Percentiles rank a stretch among this genome's conserved stretches.
Evolutionary conservation across 2,888 invertebrate genomes (phyloP).

Genomic region (Sarcophaga variegata): DNA sequence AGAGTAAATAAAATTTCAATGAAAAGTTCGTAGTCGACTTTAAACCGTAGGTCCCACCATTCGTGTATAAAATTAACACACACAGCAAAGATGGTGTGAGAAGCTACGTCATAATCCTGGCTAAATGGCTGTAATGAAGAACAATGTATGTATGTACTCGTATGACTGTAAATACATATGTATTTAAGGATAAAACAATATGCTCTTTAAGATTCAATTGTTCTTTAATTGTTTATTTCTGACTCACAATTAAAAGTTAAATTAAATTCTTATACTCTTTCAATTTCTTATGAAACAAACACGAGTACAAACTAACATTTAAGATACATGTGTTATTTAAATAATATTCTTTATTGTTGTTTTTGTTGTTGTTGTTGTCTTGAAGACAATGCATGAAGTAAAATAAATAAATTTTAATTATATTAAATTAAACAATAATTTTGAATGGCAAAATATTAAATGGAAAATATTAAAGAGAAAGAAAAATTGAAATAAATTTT

Average conservation of each 20-base stretch:
- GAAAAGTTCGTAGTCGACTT: no score
- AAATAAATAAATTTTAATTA: conserved; percentile 21
- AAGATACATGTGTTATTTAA: neutral
- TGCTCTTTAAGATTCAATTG: conserved; percentile 7
- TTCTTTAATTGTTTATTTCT: conserved; percentile 18
- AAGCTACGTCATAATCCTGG: no score
- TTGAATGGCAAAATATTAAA: neutral
- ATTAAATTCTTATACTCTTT: neutral
- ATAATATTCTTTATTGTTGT: neutral
- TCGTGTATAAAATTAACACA: no score
- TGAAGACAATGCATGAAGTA: neutral
- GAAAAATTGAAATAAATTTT: neutral
- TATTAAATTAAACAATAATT: conserved; percentile 39
- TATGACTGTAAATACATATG: neutral
- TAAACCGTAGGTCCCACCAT: no score
- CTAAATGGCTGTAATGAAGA: neutral
- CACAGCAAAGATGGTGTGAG: no score
- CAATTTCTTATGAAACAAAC: neutral
- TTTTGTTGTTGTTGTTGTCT: neutral
- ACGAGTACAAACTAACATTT: no score
- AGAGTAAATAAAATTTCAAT: no score
- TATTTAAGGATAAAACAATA: neutral
- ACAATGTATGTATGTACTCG: neutral
- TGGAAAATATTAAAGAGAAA: neutral
- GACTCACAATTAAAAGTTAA: conserved; percentile 1